phyloP scores from a whole-genome alignment of 2,888 invertebrate species.

The Azorinus chamasolen region DNA sequence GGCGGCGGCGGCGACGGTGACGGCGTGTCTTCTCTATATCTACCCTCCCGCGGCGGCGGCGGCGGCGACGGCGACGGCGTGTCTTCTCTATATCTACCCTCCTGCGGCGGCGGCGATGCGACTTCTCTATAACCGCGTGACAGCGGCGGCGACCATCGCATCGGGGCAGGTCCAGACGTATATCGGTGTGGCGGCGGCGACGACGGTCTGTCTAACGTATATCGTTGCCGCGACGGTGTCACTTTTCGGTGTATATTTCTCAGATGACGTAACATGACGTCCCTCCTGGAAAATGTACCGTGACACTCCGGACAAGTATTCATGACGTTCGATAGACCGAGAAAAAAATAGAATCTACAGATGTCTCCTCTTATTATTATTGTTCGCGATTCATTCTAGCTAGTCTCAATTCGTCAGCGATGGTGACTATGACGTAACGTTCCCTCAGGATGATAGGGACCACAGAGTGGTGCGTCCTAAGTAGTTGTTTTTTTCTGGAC shows the following conservation, averaged over 20 bases:
- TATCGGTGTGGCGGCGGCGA: background rate
- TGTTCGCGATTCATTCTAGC: background rate
- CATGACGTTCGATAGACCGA: too few species aligned
- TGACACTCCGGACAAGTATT: conserved; percentile 4
- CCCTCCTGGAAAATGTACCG: background rate
- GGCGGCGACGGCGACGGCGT: too few species aligned
- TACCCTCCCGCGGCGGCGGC: too few species aligned
- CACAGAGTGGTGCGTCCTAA: background rate
- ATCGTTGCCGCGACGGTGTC: background rate
- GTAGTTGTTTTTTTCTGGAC: conserved; percentile 8
- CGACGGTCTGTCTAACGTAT: background rate
- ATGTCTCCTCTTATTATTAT: background rate
- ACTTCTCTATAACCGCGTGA: too few species aligned
- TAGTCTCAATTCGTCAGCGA: conserved; percentile 2
- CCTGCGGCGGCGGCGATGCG: too few species aligned
- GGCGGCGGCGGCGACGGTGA: too few species aligned
- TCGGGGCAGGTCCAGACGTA: too few species aligned
- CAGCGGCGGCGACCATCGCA: too few species aligned
- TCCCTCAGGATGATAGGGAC: conserved; percentile 2
- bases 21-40: too few species aligned
- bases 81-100: too few species aligned
- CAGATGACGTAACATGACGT: conserved; percentile 8
- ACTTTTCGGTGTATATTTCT: background rate
- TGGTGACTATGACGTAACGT: conserved; percentile 3
- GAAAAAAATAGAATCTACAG: too few species aligned